Evolutionary conservation across 2,888 invertebrate species (phyloP), one percentile per base, ranked within the genome.

Genomic region (Drosophila ustulata): DNA sequence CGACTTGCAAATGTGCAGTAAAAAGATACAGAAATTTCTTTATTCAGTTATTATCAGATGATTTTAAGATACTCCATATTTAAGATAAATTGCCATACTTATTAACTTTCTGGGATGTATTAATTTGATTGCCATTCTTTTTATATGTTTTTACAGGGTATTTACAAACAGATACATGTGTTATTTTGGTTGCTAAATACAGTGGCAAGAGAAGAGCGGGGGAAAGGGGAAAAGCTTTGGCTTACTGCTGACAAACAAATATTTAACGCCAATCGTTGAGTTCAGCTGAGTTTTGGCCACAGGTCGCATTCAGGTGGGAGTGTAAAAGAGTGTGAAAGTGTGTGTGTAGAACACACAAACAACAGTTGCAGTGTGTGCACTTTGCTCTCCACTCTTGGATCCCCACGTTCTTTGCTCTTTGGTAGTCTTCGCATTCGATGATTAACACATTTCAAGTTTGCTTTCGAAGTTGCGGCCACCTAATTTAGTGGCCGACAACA

Each of bases 211-310:
- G 3, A 49, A 37, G 3, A 8, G 37, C 13, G 8, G 43, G 18
- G 13, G 18, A 26, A 9, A 9, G 9, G 9, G 53, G 30, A 46
- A 28, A 51, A 82, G 71, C 65, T 82, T 80, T 55, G 51, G 59
- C 64, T 71, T 78, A 72, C 67, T 81, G 82, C 85, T 81, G 88
- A 82, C 82, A 80, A 73, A 77, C 78, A 82, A 82, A 82, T 85
- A 88, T 82, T 75, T 66, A 87, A 82, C 84, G 85, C 73, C 75
- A 72, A 66, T 69, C 82, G 50, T 23, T 13, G 66, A 66, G 74
- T 69, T 70, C 55, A 65, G 51, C 39, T 55, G 45, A 43, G 49
- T 47, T 49, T 59, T 39, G 50, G 30, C 23, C 49, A n/a, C 6
- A 57, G 30, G 34, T 46, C 34, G 26, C 32, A 43, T 8, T 13